phyloP scores from a whole-genome alignment of 2,888 invertebrate genomes.

The Troides oblongomaculatus region DNA sequence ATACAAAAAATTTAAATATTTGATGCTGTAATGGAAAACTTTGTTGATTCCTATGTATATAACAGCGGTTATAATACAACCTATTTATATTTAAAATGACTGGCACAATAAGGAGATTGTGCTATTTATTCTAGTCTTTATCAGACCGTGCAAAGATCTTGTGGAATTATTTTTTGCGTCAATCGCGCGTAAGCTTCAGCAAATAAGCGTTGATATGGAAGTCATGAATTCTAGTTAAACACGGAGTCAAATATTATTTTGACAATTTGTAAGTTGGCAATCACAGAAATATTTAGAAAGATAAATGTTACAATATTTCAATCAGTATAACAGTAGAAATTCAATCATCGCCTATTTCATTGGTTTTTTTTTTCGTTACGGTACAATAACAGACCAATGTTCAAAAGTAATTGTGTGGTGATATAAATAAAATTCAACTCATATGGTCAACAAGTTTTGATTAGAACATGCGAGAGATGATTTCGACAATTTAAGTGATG shows the following conservation, averaged over 20 bases:
- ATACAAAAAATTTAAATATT: slow-evolving; percentile 23
- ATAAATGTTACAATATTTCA: not conserved
- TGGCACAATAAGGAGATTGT: slow-evolving; percentile 39
- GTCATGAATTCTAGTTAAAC: not conserved
- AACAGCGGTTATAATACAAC: slow-evolving; percentile 28
- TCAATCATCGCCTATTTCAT: not conserved
- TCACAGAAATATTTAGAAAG: not conserved
- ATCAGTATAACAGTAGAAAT: not conserved
- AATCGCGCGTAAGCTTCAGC: slow-evolving; percentile 37
- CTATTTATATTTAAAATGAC: slow-evolving; percentile 36
- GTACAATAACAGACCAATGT: not conserved
- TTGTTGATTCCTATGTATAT: slow-evolving; percentile 22
- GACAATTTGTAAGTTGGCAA: not conserved
- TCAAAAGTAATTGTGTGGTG: no score
- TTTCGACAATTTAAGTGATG: no score
- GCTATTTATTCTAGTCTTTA: slow-evolving; percentile 42
- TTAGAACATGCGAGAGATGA: no score
- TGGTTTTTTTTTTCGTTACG: not conserved
- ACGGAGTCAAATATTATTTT: not conserved
- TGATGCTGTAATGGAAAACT: slow-evolving; percentile 25
- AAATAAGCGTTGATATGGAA: slow-evolving; percentile 36
- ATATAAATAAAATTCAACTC: no score
- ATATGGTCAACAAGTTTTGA: no score
- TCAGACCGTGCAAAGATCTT: slow-evolving; percentile 36
- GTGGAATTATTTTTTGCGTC: slow-evolving; percentile 45